A percentile compares a stretch with the other conserved stretches of the same genome.
These are phyloP conservation scores for Danionella cerebrum DNA, from an alignment of 2,113 vertebrate species.

Conservation along the genomic window DNA sequence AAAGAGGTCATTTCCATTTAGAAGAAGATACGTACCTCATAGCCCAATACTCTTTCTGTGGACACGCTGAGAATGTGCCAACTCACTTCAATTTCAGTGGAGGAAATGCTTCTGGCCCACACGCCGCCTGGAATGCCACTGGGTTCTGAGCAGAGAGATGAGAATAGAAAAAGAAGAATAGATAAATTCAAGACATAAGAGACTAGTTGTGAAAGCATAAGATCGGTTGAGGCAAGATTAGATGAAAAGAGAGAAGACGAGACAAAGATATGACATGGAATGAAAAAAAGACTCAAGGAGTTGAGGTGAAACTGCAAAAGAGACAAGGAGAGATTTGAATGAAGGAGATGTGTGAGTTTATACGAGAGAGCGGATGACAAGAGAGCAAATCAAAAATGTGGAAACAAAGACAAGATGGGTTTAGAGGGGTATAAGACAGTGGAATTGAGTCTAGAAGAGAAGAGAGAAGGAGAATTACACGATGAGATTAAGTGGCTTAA, in stretches of 20 bases:
- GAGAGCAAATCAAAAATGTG: neutral
- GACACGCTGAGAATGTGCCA: slow-evolving; percentile 74
- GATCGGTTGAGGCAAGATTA: neutral
- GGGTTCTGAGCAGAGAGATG: slow-evolving; percentile 74
- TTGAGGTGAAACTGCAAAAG: neutral
- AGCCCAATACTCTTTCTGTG: slow-evolving; percentile 85
- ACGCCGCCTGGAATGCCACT: slow-evolving; percentile 72
- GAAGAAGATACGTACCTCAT: slow-evolving; percentile 75
- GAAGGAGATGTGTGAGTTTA: neutral
- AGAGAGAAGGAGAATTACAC: neutral
- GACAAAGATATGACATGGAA: neutral
- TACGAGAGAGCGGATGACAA: neutral
- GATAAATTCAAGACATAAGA: neutral
- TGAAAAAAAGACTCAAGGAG: neutral
- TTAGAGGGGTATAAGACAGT: neutral
- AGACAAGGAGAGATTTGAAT: neutral
- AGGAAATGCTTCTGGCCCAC: slow-evolving; percentile 77
- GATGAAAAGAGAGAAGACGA: neutral
- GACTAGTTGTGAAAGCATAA: too few relatives aligned
- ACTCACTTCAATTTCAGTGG: slow-evolving; percentile 82
- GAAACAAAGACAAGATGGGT: neutral
- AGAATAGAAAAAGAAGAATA: slow-evolving; percentile 5
- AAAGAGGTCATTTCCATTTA: slow-evolving; percentile 52
- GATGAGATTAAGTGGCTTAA: neutral
- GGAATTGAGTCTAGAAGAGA: neutral